Percentiles rank a stretch among this genome's conserved stretches.
Conservation (phyloP, 2,113 vertebrate genomes). For the Triplophysa tibetana region DNA sequence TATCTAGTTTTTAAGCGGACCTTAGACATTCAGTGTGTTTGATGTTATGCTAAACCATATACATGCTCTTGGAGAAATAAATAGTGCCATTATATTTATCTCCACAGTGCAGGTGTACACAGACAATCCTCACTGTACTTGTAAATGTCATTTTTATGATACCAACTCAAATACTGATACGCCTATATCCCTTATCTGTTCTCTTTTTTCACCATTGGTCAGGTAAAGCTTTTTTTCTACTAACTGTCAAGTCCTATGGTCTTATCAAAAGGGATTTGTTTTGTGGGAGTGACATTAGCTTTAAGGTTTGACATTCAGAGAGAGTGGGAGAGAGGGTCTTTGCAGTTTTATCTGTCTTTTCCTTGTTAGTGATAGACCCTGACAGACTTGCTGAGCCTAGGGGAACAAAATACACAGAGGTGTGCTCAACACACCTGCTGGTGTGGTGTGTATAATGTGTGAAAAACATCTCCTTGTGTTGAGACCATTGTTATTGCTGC, state of each 20-base stretch:
- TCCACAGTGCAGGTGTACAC: background rate
- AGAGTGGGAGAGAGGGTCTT: background rate
- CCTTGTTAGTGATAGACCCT: slow-evolving; percentile 61
- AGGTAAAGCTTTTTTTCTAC: background rate
- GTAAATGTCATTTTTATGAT: background rate
- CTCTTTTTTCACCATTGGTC: background rate
- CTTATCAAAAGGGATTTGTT: background rate
- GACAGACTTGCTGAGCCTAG: slow-evolving; percentile 67
- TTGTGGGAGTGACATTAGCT: slow-evolving; percentile 3
- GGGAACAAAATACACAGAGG: slow-evolving; percentile 61
- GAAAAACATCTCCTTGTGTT: slow-evolving; percentile 40
- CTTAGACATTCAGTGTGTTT: background rate
- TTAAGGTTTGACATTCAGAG: slow-evolving; percentile 28
- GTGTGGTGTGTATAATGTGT: slow-evolving; percentile 41
- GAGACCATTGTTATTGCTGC: background rate
- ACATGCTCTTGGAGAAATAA: background rate
- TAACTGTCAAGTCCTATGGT: background rate
- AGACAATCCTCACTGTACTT: background rate
- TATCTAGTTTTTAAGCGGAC: slow-evolving; percentile 16
- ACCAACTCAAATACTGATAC: background rate
- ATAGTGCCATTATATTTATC: slow-evolving; percentile 1
- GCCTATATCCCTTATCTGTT: background rate
- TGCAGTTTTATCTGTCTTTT: background rate
- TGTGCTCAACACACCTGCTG: slow-evolving; percentile 64
- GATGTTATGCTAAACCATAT: background rate